Conservation (phyloP, 2,797 vertebrate genomes). For the Enteromius viviparus region DNA sequence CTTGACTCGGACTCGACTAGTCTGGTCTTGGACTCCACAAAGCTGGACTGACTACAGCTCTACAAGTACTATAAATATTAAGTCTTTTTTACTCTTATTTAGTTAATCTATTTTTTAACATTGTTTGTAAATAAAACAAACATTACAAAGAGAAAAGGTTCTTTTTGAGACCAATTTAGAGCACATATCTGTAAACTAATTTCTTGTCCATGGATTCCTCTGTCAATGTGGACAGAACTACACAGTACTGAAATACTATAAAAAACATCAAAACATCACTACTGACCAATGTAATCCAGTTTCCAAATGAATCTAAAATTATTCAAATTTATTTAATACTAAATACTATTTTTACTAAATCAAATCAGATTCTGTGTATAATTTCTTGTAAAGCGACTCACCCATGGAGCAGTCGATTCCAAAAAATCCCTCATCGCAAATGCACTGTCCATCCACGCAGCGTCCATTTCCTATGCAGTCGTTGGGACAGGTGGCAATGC, state of each 20-base stretch:
- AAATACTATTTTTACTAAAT: not conserved
- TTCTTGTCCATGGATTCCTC: not conserved
- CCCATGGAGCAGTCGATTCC: constrained; percentile 82
- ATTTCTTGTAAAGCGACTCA: constrained; percentile 42
- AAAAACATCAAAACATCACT: not conserved
- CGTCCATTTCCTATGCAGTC: constrained; percentile 83
- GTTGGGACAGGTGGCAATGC: constrained; percentile 74
- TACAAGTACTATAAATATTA: not conserved
- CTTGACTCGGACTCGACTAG: no score
- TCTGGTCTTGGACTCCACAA: no score
- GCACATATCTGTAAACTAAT: not conserved
- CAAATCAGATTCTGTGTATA: not conserved
- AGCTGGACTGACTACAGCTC: no score
- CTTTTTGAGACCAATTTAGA: not conserved
- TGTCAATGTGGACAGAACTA: not conserved
- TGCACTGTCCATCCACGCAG: constrained; percentile 84
- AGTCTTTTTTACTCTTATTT: not conserved
- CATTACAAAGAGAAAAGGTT: no score
- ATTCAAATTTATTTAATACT: not conserved
- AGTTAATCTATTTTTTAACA: not conserved
- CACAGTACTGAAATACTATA: not conserved
- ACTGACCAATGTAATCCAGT: not conserved
- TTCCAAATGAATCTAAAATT: not conserved
- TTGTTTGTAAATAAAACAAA: not conserved
- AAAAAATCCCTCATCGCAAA: constrained; percentile 83